phyloP scores from a whole-genome alignment of 2,797 vertebrate genomes.

The Sebastes vulpes region DNA sequence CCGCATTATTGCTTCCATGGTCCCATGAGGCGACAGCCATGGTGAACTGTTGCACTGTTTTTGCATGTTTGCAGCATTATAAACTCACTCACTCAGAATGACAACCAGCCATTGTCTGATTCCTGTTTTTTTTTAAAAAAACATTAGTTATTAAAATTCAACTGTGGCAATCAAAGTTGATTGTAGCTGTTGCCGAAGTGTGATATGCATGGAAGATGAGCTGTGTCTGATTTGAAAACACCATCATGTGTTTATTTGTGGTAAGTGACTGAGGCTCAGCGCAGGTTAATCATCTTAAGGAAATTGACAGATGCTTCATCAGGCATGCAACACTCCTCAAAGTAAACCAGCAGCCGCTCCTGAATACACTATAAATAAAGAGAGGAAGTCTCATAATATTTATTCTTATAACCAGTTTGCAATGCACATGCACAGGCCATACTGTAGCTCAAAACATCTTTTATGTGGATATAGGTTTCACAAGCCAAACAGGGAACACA shows the following conservation, averaged over 20 bases:
- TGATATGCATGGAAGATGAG: conserved; percentile 47
- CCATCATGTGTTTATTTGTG: conserved; percentile 49
- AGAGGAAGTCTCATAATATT: background rate
- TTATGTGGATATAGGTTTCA: background rate
- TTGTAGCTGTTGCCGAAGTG: conserved; percentile 32
- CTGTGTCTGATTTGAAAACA: conserved; percentile 50
- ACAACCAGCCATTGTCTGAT: conserved; percentile 1
- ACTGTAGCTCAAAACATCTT: background rate
- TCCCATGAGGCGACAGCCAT: conserved; percentile 2
- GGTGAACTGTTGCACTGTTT: background rate
- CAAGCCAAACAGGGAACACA: background rate
- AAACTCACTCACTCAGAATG: conserved; percentile 1
- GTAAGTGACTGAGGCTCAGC: conserved; percentile 32
- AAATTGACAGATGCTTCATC: conserved; percentile 58
- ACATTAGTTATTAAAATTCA: conserved; percentile 34
- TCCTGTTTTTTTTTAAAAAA: conserved; percentile 2
- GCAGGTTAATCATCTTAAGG: conserved; percentile 61
- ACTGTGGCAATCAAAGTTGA: conserved; percentile 47
- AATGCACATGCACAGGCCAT: background rate
- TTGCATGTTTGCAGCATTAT: background rate
- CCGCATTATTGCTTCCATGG: conserved; percentile 9
- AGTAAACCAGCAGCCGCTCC: conserved; percentile 6
- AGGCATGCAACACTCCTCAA: conserved; percentile 27
- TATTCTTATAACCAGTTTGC: background rate
- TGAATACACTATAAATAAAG: background rate